Base-by-base conservation (phyloP, 2,888 invertebrate genomes). In the Seira musarum region DNA sequence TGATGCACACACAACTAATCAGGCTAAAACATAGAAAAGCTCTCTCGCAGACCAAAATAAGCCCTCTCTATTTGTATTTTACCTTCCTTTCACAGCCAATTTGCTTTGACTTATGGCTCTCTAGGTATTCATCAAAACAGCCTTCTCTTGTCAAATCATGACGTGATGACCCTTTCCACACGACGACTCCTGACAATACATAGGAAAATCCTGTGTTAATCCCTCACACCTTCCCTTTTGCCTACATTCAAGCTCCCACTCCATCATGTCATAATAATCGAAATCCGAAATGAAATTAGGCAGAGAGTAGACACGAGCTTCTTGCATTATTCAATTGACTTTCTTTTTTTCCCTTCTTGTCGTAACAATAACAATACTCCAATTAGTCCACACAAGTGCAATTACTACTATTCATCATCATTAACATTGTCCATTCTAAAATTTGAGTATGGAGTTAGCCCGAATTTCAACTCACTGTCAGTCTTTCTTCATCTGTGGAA, bases 61-160 rank as follows among this genome's bases (percentile, higher is more conserved):
- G 53, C 53, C 15, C 13, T 30, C 8, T 30, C 2, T 30, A 30
- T 30, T 30, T 30, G 30, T 53, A 53, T 53, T 8, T 53, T 15
- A 53, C 15, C 17, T 53, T 53, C 53, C 3, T 53, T 53, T 53
- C 53, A 53, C 17, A 53, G 53, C n/a, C 53, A 53, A 53, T 53
- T 53, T 53, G 53, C 53, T 53, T 53, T 53, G 53, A 53, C 53
- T 53, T 53, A 53, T 53, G 53, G 53, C 53, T 53, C 53, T 53
- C 8, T 30, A 53, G 17, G 8, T 17, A 53, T 53, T 53, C 53
- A 53, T 53, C 53, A 53, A 53, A 53, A 15, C 17, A 53, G 15
- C 53, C 53, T 53, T 53, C 53, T 53, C n/a, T 17, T 53, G 53
- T 53, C 53, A 53, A 53, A 53, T 17, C 15, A 53, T 53, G 53